phyloP scores from a whole-genome alignment of 2,888 invertebrate genomes.

The Malthinus flaveolus region DNA sequence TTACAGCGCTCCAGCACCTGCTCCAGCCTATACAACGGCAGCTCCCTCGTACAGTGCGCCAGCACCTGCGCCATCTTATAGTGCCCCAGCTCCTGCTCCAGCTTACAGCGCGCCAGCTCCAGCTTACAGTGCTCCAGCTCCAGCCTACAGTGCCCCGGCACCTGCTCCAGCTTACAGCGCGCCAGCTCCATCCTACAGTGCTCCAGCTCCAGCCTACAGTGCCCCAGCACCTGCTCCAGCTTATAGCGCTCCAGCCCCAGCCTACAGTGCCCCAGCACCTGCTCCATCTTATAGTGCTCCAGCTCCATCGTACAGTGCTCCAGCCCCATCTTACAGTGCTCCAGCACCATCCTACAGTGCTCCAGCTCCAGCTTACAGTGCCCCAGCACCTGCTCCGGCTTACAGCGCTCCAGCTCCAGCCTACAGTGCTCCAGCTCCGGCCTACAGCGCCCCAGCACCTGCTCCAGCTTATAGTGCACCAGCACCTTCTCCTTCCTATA shows the following conservation, averaged over 20 bases:
- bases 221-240: slow-evolving; percentile 11
- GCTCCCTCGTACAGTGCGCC: slow-evolving; percentile 27
- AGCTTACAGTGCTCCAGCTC: slow-evolving; percentile 29
- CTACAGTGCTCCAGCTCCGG: slow-evolving; percentile 1
- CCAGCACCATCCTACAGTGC: too few species aligned
- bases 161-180: slow-evolving; percentile 8
- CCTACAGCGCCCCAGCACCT: slow-evolving; percentile 18
- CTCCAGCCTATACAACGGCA: slow-evolving; percentile 12
- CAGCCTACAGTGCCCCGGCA: slow-evolving; percentile 7
- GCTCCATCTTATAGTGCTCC: slow-evolving; percentile 30
- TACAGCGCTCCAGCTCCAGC: neutral
- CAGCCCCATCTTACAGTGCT: slow-evolving; percentile 16
- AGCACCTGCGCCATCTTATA: slow-evolving; percentile 13
- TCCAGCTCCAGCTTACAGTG: slow-evolving; percentile 14
- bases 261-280: slow-evolving; percentile 28
- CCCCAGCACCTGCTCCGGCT: slow-evolving; percentile 6
- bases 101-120: slow-evolving; percentile 26
- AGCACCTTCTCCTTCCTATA: slow-evolving; percentile 8
- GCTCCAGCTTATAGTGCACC: neutral
- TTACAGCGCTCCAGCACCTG: slow-evolving; percentile 20
- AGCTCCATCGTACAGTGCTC: slow-evolving; percentile 29
- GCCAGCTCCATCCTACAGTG: slow-evolving; percentile 1
- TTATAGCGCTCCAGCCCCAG: slow-evolving; percentile 26
- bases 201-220: slow-evolving; percentile 4
- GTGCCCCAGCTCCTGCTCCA: slow-evolving; percentile 21